Evolutionary conservation across 1,140 invertebrate genomes (phyloP).

Genomic region (Coelopa frigida): DNA sequence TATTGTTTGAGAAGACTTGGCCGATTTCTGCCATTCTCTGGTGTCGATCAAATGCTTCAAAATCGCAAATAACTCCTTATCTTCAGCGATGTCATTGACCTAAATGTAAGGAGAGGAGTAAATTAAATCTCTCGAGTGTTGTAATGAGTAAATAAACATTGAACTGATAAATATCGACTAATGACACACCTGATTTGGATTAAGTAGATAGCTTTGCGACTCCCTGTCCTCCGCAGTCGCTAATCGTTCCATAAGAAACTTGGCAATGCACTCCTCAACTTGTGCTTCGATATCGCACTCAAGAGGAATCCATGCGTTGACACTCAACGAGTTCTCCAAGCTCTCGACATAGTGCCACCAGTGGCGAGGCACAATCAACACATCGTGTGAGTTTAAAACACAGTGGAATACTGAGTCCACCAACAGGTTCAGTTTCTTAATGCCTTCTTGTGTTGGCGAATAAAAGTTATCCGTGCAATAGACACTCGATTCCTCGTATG

Average conservation of each 20-base stretch:
- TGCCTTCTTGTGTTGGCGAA: constrained; percentile 45
- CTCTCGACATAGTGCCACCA: constrained; percentile 98
- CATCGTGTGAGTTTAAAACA: constrained; percentile 72
- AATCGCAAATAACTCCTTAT: not conserved
- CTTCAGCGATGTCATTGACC: not conserved
- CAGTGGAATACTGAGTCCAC: constrained; percentile 47
- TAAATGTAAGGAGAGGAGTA: not conserved
- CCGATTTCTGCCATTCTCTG: not conserved
- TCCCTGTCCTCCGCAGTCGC: constrained; percentile 20
- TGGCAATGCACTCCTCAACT: constrained; percentile 37
- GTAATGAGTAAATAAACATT: too few relatives aligned
- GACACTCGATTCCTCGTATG: constrained; percentile 95
- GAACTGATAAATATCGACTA: constrained; percentile 2
- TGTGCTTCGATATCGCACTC: constrained; percentile 46
- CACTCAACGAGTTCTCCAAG: constrained; percentile 61
- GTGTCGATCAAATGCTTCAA: not conserved
- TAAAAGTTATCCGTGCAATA: constrained; percentile 81
- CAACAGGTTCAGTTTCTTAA: constrained; percentile 14
- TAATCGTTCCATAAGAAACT: constrained; percentile 34
- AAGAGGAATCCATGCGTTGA: constrained; percentile 83
- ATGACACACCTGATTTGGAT: constrained; percentile 33
- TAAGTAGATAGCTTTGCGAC: constrained; percentile 26
- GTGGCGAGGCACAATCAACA: constrained; percentile 76
- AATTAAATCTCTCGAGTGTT: too few relatives aligned
- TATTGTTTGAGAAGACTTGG: not conserved